These are phyloP conservation scores for Phymastichus coffea DNA, from an alignment of 1,140 invertebrate species.

Conservation along the genomic window DNA sequence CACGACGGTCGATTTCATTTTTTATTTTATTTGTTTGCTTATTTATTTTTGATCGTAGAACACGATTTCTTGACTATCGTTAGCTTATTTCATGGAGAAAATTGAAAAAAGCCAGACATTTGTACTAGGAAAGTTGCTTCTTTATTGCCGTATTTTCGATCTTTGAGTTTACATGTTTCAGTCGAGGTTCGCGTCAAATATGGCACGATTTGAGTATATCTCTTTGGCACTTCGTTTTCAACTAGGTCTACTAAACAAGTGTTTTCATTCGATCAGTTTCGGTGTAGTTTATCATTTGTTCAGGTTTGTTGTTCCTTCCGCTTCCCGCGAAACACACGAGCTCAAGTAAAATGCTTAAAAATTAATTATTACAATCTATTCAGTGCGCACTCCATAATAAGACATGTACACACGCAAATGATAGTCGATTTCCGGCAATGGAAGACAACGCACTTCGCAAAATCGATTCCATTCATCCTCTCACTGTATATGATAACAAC, in stretches of 20 bases:
- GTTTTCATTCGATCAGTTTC: background rate
- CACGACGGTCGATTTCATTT: too few species aligned
- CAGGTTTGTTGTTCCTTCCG: conserved; percentile 2
- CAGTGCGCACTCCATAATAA: conserved; percentile 10
- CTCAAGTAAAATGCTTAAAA: conserved; percentile 22
- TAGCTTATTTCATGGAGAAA: conserved; percentile 3
- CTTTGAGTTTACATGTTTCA: conserved; percentile 22
- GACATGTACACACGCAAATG: conserved; percentile 18
- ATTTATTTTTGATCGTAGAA: too few species aligned
- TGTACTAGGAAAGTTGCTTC: conserved; percentile 27
- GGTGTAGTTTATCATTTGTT: too few species aligned
- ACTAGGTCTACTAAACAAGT: background rate
- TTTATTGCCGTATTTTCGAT: conserved; percentile 29
- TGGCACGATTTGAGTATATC: conserved; percentile 8
- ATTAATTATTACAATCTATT: too few species aligned
- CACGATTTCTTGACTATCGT: too few species aligned
- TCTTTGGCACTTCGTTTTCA: conserved; percentile 15
- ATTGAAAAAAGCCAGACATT: conserved; percentile 18
- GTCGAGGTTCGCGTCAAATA: conserved; percentile 16
- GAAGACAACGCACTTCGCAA: conserved; percentile 23
- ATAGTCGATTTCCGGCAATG: conserved; percentile 17
- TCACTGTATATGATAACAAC: conserved; percentile 13
- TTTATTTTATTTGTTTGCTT: too few species aligned
- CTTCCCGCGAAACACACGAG: conserved; percentile 4
- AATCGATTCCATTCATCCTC: conserved; percentile 23